These are phyloP conservation scores for Ptychadena robeensis DNA, from an alignment of 2,797 vertebrate species.

Conservation along the genomic window DNA sequence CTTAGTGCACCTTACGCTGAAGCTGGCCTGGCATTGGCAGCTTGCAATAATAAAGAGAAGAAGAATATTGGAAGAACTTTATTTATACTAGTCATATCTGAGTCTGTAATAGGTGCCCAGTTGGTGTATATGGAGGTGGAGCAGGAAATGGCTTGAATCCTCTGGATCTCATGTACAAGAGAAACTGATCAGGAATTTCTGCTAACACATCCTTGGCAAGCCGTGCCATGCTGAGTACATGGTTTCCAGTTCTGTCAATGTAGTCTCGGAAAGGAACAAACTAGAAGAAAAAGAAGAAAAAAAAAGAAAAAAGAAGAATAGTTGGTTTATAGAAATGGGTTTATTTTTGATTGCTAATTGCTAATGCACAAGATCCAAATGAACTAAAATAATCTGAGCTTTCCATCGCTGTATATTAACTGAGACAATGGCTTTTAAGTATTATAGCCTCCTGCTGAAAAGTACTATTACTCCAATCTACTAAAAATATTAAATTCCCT, in stretches of 20 bases:
- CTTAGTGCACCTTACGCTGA: constrained; percentile 71
- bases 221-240: constrained; percentile 94
- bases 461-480: no score
- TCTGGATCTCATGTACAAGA: constrained; percentile 95
- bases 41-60: constrained; percentile 32
- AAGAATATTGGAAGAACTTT: constrained; percentile 34
- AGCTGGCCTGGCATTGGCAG: constrained; percentile 65
- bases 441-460: no score
- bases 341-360: no score
- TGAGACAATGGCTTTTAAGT: no score
- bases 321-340: no score
- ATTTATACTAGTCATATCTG: constrained; percentile 84
- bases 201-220: constrained; percentile 95
- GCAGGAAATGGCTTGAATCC: constrained; percentile 94
- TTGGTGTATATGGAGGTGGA: constrained; percentile 91
- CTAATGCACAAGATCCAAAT: no score
- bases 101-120: constrained; percentile 85
- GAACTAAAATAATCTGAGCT: no score
- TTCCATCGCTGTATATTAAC: no score
- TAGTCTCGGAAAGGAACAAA: constrained; percentile 98
- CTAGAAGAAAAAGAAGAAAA: constrained; percentile 70
- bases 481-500: no score
- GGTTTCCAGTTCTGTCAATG: constrained; percentile 92
- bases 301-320: no score
- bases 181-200: constrained; percentile 96